A percentile compares a stretch with the other conserved stretches of the same genome.
phyloP scores from a whole-genome alignment of 2,888 invertebrate genomes.

The Drosophila tripunctata region DNA sequence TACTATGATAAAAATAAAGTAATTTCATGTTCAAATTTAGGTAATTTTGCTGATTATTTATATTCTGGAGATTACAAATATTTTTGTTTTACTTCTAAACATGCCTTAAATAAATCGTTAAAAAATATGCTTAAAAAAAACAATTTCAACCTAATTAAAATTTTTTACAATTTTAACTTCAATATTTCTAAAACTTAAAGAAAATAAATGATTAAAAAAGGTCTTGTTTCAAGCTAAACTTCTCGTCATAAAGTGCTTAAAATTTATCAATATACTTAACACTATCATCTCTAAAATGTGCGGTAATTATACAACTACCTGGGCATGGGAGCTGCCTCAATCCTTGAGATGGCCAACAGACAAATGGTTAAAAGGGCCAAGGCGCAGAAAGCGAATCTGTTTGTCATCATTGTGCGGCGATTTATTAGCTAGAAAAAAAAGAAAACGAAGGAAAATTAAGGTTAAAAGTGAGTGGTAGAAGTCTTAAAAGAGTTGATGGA shows the following conservation, averaged over 20 bases:
- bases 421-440: constrained; percentile 47
- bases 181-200: too few relatives aligned
- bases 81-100: too few relatives aligned
- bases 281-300: background rate
- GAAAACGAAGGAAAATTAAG: background rate
- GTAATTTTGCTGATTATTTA: too few relatives aligned
- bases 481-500: background rate
- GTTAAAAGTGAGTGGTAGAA: background rate
- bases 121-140: too few relatives aligned
- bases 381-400: constrained; percentile 75
- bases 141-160: too few relatives aligned
- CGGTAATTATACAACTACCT: constrained; percentile 83
- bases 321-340: constrained; percentile 83
- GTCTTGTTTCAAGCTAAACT: background rate
- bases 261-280: background rate
- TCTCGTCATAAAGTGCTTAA: background rate
- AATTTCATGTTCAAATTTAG: too few relatives aligned
- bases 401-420: constrained; percentile 74
- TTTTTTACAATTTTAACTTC: too few relatives aligned
- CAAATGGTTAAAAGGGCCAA: constrained; percentile 77
- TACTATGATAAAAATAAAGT: too few relatives aligned
- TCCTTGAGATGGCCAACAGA: constrained; percentile 79
- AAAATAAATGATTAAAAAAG: background rate
- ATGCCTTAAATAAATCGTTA: too few relatives aligned
- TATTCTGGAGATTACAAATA: too few relatives aligned